These are phyloP conservation scores for Automeris io DNA, from an alignment of 2,888 invertebrate genomes.

Conservation along the genomic window DNA sequence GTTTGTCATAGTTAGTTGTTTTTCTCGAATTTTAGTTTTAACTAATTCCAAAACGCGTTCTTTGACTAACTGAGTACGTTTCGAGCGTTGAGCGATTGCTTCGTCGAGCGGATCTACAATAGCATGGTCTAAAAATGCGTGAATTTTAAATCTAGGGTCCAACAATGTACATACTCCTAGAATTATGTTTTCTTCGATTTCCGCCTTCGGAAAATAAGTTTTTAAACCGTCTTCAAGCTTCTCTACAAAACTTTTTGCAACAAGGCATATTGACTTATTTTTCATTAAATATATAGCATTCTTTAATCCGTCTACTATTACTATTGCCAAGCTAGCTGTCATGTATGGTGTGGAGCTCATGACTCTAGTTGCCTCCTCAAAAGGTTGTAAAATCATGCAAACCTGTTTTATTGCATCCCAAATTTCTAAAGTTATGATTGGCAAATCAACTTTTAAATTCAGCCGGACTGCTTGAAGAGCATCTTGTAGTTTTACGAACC, in stretches of 20 bases:
- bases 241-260: neutral
- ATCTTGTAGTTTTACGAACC: slow-evolving; percentile 11
- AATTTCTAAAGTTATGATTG: slow-evolving; percentile 11
- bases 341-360: slow-evolving; percentile 7
- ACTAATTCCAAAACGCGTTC: neutral
- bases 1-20: neutral
- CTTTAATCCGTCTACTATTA: slow-evolving; percentile 13
- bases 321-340: slow-evolving; percentile 5
- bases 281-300: slow-evolving; percentile 10
- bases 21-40: neutral
- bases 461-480: slow-evolving; percentile 10
- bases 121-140: slow-evolving; percentile 3
- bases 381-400: slow-evolving; percentile 13
- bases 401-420: slow-evolving; percentile 13
- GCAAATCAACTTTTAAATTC: slow-evolving; percentile 8
- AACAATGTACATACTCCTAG: slow-evolving; percentile 13
- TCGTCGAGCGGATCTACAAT: neutral
- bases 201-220: slow-evolving; percentile 1
- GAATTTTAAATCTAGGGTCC: slow-evolving; percentile 12
- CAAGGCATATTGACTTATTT: neutral
- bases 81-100: neutral
- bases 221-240: slow-evolving; percentile 3
- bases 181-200: slow-evolving; percentile 5
- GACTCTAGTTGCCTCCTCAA: slow-evolving; percentile 12
- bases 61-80: neutral